Base-by-base conservation (phyloP, 2,113 vertebrate genomes). In the Cyprinodon tularosa region DNA sequence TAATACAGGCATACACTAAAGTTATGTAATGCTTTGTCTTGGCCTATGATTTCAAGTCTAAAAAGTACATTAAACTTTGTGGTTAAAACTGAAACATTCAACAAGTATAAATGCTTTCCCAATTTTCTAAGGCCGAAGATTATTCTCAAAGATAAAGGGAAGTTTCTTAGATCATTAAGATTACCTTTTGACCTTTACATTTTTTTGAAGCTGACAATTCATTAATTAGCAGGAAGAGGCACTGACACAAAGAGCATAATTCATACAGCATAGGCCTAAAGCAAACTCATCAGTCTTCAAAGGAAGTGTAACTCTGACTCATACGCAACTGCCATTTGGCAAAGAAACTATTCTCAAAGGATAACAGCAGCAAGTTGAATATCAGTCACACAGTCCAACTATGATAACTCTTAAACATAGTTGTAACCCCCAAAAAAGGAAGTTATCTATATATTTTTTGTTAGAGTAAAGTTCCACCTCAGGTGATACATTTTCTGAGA, bases 221-320 rank as follows among this genome's bases (percentile, higher is more conserved):
- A 74, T 83, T 87, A 72, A 53, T 50, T 62, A 50, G 29, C 62
- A 74, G 80, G 82, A 83, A 68, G 85, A 78, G 68, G 68, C 8
- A 44, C 77, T 81, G 71, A 83, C 68, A 90, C 88, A 92, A 91
- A 91, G 86, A 89, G 89, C 88, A 92, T 93, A 84, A 93, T 90
- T 93, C 85, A 92, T 91, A 76, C 71, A 80, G 67, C 29, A 38
- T 7, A 66, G 82, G 83, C 91, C 82, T 75, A 5, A 68, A 83
- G 83, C 85, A 72, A 82, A 78, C 83, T 90, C 85, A 93, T 92
- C 86, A 89, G 87, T 78, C 82, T 91, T 91, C 87, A 87, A 90
- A 84, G 73, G 67, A 65, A 80, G 78, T 86, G 65, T 70, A 76
- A 63, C 68, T 72, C 74, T 76, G 84, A 84, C 76, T 85, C 70